Conservation (phyloP, 2,888 invertebrate genomes). For the Drosophila putrida region DNA sequence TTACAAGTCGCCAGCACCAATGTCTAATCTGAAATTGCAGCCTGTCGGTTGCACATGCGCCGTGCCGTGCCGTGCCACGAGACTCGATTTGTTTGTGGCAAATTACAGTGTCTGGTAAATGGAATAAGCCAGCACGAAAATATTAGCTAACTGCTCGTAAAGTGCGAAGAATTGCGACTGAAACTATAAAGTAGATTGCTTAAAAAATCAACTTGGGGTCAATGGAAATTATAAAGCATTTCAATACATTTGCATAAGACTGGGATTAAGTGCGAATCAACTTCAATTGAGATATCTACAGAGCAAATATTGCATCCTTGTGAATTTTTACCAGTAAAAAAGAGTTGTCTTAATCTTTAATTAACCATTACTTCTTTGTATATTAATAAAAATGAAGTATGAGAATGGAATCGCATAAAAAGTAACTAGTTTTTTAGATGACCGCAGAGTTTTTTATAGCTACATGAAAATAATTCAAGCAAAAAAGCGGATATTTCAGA, state of each 20-base stretch:
- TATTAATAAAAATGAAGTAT: background rate
- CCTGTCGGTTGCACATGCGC: slow-evolving; percentile 61
- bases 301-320: background rate
- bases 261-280: slow-evolving; percentile 1
- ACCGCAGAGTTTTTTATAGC: background rate
- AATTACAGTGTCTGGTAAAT: slow-evolving; percentile 64
- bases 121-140: slow-evolving; percentile 45
- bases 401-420: background rate
- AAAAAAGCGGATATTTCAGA: background rate
- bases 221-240: slow-evolving; percentile 35
- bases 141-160: slow-evolving; percentile 56
- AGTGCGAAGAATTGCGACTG: slow-evolving; percentile 67
- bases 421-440: background rate
- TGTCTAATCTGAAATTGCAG: slow-evolving; percentile 64
- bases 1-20: slow-evolving; percentile 32
- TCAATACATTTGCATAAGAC: slow-evolving; percentile 45
- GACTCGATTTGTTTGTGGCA: slow-evolving; percentile 47
- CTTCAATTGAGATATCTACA: slow-evolving; percentile 3
- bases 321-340: too few species aligned
- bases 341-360: too few species aligned
- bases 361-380: too few species aligned
- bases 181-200: slow-evolving; percentile 32
- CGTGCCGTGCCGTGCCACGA: slow-evolving; percentile 37
- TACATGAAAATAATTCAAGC: background rate
- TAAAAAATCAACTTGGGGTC: slow-evolving; percentile 35